Percentiles rank a stretch among this genome's conserved stretches.
These are phyloP conservation scores for Pogonocherus hispidulus DNA, from an alignment of 2,888 invertebrate genomes.

Conservation along the genomic window DNA sequence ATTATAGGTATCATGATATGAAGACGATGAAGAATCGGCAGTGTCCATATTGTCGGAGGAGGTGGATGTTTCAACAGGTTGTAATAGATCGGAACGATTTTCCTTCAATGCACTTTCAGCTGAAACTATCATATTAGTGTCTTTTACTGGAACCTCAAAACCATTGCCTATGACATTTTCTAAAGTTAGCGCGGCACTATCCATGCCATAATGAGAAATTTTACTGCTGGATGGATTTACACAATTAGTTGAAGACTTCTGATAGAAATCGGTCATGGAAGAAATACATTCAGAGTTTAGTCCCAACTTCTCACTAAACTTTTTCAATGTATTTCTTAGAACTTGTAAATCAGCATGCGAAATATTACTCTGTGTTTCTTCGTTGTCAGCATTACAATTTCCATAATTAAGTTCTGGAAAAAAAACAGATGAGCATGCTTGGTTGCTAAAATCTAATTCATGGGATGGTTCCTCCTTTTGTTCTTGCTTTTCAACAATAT, in stretches of 20 bases:
- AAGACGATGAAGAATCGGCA: not conserved
- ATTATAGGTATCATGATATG: not conserved
- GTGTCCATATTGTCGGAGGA: not conserved
- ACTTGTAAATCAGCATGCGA: slow-evolving; percentile 26
- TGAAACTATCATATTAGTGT: slow-evolving; percentile 12
- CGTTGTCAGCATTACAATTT: not conserved
- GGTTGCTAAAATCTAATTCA: not conserved
- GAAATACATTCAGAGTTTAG: slow-evolving; percentile 30
- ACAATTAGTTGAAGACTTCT: slow-evolving; percentile 29
- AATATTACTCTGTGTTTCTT: not conserved
- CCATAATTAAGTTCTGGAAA: not conserved
- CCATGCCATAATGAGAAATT: not conserved
- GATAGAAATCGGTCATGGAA: slow-evolving; percentile 35
- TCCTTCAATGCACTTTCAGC: not conserved
- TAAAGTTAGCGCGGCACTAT: not conserved
- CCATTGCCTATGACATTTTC: not conserved
- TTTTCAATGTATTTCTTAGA: slow-evolving; percentile 26
- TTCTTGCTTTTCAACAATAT: not conserved
- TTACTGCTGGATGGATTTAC: not conserved
- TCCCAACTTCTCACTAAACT: slow-evolving; percentile 30
- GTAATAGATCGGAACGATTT: not conserved
- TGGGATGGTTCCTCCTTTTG: not conserved
- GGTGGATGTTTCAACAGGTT: not conserved
- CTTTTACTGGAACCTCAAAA: slow-evolving; percentile 38
- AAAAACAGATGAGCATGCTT: not conserved